A percentile compares a stretch with the other conserved stretches of the same genome.
Conservation (phyloP, 2,797 vertebrate species). For the Micromesistius poutassou region DNA sequence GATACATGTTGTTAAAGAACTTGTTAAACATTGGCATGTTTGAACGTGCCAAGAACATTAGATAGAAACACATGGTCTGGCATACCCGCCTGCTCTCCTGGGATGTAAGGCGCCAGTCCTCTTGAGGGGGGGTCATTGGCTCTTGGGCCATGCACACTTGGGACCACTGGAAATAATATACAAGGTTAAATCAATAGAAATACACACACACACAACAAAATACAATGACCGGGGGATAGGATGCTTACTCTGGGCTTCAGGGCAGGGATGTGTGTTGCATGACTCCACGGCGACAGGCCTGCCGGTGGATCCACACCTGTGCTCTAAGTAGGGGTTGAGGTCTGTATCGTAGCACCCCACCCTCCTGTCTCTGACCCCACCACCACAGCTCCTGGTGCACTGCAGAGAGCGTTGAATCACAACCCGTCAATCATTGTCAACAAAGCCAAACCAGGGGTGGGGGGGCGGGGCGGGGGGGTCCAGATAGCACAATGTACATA, state of each 20-base stretch:
- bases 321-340: slow-evolving; percentile 70
- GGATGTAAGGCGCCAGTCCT: slow-evolving; percentile 65
- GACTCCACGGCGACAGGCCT: slow-evolving; percentile 74
- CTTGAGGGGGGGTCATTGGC: slow-evolving; percentile 61
- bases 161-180: slow-evolving; percentile 68
- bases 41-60: background rate
- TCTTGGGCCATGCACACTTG: slow-evolving; percentile 76
- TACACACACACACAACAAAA: background rate
- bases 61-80: background rate
- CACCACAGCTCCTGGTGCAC: slow-evolving; percentile 86
- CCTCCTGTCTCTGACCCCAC: slow-evolving; percentile 80
- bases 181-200: background rate
- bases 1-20: background rate
- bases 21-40: background rate
- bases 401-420: slow-evolving; percentile 43
- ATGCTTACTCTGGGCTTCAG: slow-evolving; percentile 76
- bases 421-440: background rate
- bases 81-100: slow-evolving; percentile 50
- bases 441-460: too few species aligned
- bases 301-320: slow-evolving; percentile 66
- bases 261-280: slow-evolving; percentile 85
- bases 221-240: background rate
- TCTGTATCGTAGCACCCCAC: slow-evolving; percentile 79
- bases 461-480: too few species aligned
- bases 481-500: slow-evolving; percentile 39